Percentiles rank a stretch among this genome's conserved stretches.
phyloP scores from a whole-genome alignment of 1,140 invertebrate species.

The Drosophila truncata region DNA sequence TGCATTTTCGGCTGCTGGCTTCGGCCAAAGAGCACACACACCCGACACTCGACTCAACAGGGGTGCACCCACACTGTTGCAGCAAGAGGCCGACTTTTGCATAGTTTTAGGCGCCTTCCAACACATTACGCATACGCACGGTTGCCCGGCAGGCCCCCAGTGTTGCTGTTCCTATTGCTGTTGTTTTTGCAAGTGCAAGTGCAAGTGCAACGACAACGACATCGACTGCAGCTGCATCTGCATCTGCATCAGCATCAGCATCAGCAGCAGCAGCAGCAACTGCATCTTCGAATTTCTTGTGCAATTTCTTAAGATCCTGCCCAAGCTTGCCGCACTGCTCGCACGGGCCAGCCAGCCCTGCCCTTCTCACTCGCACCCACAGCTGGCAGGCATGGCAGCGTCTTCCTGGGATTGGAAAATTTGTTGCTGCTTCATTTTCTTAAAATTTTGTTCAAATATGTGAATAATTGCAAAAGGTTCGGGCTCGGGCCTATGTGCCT shows the following conservation, averaged over 20 bases:
- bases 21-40: constrained; percentile 26
- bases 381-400: constrained; percentile 39
- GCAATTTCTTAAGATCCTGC: constrained; percentile 77
- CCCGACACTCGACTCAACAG: not conserved
- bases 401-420: constrained; percentile 67
- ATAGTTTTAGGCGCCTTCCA: constrained; percentile 64
- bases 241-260: constrained; percentile 10
- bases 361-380: constrained; percentile 58
- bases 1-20: constrained; percentile 59
- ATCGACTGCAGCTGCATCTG: constrained; percentile 13
- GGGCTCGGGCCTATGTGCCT: constrained; percentile 53
- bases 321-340: constrained; percentile 52
- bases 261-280: constrained; percentile 25
- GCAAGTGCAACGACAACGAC: constrained; percentile 40
- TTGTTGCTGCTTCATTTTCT: constrained; percentile 81
- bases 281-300: constrained; percentile 69
- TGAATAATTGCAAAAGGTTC: constrained; percentile 74
- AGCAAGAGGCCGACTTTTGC: constrained; percentile 59
- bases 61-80: constrained; percentile 8
- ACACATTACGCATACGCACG: constrained; percentile 73
- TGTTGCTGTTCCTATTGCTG: constrained; percentile 12
- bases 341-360: constrained; percentile 13
- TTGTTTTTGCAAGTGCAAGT: constrained; percentile 25
- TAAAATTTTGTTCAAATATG: constrained; percentile 81
- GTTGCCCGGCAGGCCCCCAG: constrained; percentile 37